A percentile compares a stretch with the other conserved stretches of the same genome.
phyloP scores from a whole-genome alignment of 2,113 vertebrate species.

The Ranitomeya variabilis region DNA sequence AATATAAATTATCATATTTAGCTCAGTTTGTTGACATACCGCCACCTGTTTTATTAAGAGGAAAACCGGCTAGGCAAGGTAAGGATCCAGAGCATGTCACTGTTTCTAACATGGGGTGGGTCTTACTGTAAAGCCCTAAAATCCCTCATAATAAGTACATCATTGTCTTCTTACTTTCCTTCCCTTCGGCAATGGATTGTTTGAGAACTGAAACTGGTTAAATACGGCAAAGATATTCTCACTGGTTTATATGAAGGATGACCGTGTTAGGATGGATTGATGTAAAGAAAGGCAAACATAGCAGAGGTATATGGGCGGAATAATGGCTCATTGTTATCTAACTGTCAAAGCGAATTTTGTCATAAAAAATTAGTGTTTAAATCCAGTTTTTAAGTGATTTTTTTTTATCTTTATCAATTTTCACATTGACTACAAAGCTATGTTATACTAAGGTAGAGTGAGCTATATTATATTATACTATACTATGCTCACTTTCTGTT shows the following conservation, averaged over 20 bases:
- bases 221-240: background rate
- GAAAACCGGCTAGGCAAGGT: conserved; percentile 19
- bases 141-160: background rate
- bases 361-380: too few species aligned
- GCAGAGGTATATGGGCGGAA: background rate
- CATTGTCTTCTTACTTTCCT: conserved; percentile 22
- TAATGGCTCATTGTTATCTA: background rate
- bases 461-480: too few species aligned
- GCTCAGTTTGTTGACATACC: conserved; percentile 6
- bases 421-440: too few species aligned
- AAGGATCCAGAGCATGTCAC: background rate
- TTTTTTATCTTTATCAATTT: too few species aligned
- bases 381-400: too few species aligned
- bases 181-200: conserved; percentile 21
- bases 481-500: too few species aligned
- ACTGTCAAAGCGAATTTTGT: background rate
- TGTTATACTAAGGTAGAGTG: too few species aligned
- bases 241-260: background rate
- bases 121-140: background rate
- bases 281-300: background rate
- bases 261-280: background rate
- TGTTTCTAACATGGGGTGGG: conserved; percentile 23
- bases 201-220: background rate
- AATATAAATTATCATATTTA: background rate
- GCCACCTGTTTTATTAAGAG: background rate